Evolutionary conservation across 1,140 invertebrate species (phyloP), one percentile per base, ranked within the genome.

Genomic region (Pomacea maculata): DNA sequence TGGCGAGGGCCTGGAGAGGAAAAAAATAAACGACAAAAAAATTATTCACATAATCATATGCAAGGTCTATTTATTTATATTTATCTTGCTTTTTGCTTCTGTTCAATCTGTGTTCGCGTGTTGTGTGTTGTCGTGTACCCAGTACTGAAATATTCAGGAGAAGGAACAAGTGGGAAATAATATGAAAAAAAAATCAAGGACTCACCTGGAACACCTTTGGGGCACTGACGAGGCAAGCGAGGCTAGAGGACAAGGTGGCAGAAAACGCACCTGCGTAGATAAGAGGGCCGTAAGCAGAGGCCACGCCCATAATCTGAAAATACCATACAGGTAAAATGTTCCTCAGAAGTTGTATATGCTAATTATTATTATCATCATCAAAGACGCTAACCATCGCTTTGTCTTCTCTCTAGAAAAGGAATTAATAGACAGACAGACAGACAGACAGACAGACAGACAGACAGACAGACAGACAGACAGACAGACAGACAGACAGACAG

Each of bases 201-300:
- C 75, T 71, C 95, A 92, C 93, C 89, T 93, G 93, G 78, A 94
- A 94, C 76, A 94, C 92, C 85, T 94, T 93, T 1, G 98, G 98
- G 0, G 98, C 98, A 10, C 97, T 97, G 34, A 99, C 93, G 54
- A 99, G 92, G 92, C 97, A 97, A 0, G 97, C 98, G 8, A 99
- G 92, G 5, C 98, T 97, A 8, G 97, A 99, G 52, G 96, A 98
- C 1, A 99, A 91, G 0, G 97, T 98, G 0, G 98, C 98, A 0
- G 98, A 97, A 92, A 98, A 99, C 89, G 98, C 99, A 10, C 98
- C 98, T 8, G 95, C 96, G 87, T 98, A 97, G 87, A 99, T 98
- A 1, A 99, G 92, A 0, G 96, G 96, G 15, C 95, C 95, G 94
- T 95, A 98, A 1, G 94, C 93, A 10, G 97, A 97, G 92, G 97